phyloP scores from a whole-genome alignment of 1,140 invertebrate species.

The Fragariocoptes setiger region DNA sequence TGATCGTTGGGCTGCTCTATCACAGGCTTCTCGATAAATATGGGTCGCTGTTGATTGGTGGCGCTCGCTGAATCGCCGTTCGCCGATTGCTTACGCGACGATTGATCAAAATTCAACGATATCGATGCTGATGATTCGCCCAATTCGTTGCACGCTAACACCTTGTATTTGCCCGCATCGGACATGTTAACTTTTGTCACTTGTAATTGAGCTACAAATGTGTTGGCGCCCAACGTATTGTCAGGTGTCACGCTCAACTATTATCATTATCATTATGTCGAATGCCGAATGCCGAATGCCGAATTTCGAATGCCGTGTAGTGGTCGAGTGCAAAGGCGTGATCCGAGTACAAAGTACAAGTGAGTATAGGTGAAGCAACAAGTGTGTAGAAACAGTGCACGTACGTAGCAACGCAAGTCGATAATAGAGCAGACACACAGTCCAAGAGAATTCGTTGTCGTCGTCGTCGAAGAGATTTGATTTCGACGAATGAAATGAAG shows the following conservation, averaged over 20 bases:
- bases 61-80: background rate
- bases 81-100: background rate
- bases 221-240: background rate
- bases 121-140: constrained; percentile 83
- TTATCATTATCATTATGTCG: too few relatives aligned
- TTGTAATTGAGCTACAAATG: constrained; percentile 24
- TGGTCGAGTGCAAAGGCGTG: too few relatives aligned
- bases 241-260: background rate
- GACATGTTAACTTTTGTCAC: constrained; percentile 68
- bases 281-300: too few relatives aligned
- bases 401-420: too few relatives aligned
- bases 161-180: constrained; percentile 86
- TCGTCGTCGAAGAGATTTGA: too few relatives aligned
- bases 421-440: too few relatives aligned
- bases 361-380: too few relatives aligned
- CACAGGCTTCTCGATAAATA: constrained; percentile 21
- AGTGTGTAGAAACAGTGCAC: too few relatives aligned
- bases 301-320: too few relatives aligned
- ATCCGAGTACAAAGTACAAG: too few relatives aligned
- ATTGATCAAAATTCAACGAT: constrained; percentile 73
- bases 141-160: constrained; percentile 76
- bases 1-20: constrained; percentile 74
- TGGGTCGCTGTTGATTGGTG: background rate
- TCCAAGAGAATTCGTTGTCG: too few relatives aligned
- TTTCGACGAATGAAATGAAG: too few relatives aligned